A percentile compares a stretch with the other conserved stretches of the same genome.
Evolutionary conservation across 2,888 invertebrate genomes (phyloP).

Genomic region (Automeris io): DNA sequence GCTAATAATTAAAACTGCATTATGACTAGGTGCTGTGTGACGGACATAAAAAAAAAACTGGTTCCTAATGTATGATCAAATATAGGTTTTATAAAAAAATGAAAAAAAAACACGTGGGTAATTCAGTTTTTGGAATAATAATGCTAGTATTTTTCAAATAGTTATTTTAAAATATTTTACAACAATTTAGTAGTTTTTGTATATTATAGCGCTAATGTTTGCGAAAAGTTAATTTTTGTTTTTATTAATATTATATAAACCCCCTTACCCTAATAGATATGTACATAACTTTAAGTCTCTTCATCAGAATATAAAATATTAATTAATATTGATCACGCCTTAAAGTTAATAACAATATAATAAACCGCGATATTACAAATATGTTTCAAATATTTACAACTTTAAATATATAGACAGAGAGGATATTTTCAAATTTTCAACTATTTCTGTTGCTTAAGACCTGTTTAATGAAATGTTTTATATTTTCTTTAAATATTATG

Average conservation of each 20-base stretch:
- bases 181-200: no score
- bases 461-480: not conserved
- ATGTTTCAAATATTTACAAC: constrained; percentile 73
- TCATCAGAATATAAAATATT: constrained; percentile 60
- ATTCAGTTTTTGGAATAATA: no score
- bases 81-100: no score
- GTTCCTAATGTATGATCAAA: no score
- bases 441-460: not conserved
- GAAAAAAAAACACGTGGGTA: no score
- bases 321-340: constrained; percentile 64
- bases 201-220: not conserved
- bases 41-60: constrained; percentile 39
- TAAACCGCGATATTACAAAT: constrained; percentile 67
- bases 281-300: constrained; percentile 73
- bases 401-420: constrained; percentile 41
- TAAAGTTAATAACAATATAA: constrained; percentile 60
- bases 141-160: no score
- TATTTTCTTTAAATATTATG: no score
- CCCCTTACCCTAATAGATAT: constrained; percentile 71
- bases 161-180: no score
- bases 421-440: constrained; percentile 14
- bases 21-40: constrained; percentile 66
- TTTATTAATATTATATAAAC: constrained; percentile 18
- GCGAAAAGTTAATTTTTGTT: constrained; percentile 4
- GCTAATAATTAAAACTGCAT: constrained; percentile 61